phyloP scores from a whole-genome alignment of 2,888 invertebrate genomes.

The Hirtodrosophila histrioides region DNA sequence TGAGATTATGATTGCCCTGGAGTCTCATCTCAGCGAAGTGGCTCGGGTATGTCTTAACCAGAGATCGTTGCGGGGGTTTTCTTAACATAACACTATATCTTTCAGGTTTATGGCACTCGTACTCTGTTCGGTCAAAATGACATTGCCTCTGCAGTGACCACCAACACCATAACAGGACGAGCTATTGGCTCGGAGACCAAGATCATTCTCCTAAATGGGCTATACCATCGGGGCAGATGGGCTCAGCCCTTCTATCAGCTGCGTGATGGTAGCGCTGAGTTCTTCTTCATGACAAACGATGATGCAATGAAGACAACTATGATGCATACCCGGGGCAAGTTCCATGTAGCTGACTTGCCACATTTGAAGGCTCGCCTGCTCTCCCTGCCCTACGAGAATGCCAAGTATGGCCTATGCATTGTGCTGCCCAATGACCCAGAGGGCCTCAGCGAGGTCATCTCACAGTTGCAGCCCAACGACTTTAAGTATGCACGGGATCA shows the following conservation, averaged over 20 bases:
- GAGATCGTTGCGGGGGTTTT: not conserved
- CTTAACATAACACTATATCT: not conserved
- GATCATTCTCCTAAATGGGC: conserved; percentile 90
- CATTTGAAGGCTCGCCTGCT: conserved; percentile 88
- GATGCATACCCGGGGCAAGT: conserved; percentile 88
- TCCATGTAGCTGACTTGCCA: conserved; percentile 87
- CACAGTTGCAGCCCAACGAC: conserved; percentile 85
- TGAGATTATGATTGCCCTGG: conserved; percentile 82
- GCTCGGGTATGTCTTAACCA: conserved; percentile 71
- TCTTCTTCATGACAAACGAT: conserved; percentile 87
- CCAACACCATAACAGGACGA: conserved; percentile 87
- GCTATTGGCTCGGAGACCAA: conserved; percentile 84
- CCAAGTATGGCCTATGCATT: conserved; percentile 86
- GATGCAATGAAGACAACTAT: conserved; percentile 87
- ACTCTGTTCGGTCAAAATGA: conserved; percentile 86
- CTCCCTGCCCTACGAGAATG: conserved; percentile 89
- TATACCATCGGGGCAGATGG: conserved; percentile 93
- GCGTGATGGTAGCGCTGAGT: conserved; percentile 84
- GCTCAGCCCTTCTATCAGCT: conserved; percentile 87
- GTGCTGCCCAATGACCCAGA: conserved; percentile 87
- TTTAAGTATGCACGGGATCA: conserved; percentile 59
- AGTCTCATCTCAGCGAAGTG: conserved; percentile 81
- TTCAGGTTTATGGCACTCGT: conserved; percentile 83
- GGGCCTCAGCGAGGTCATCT: conserved; percentile 86
- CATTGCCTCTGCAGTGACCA: conserved; percentile 86